A percentile compares a stretch with the other conserved stretches of the same genome.
phyloP scores from a whole-genome alignment of 2,888 invertebrate genomes.

The Spatulosminthurus flaviceps region DNA sequence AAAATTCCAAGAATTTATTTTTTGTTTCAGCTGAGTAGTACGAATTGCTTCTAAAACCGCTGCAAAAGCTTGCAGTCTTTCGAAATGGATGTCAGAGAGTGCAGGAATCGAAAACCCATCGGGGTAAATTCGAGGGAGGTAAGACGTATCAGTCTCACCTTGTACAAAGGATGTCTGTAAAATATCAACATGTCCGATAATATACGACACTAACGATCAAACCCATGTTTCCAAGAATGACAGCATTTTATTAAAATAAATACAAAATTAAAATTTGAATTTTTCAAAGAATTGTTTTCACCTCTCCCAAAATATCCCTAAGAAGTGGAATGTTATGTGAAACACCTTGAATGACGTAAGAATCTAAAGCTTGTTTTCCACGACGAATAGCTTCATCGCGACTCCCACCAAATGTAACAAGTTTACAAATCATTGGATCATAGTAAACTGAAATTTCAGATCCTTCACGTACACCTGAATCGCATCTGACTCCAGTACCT shows the following conservation, averaged over 20 bases:
- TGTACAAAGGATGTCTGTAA: conserved; percentile 65
- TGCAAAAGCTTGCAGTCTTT: conserved; percentile 57
- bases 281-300: conserved; percentile 1
- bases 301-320: conserved; percentile 72
- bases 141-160: conserved; percentile 73
- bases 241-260: no score
- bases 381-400: conserved; percentile 70
- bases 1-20: conserved; percentile 56
- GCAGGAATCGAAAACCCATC: conserved; percentile 68
- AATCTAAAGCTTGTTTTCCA: conserved; percentile 72
- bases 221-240: no score
- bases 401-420: conserved; percentile 72
- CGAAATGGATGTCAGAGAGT: conserved; percentile 54
- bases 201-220: no score
- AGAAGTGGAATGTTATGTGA: conserved; percentile 74
- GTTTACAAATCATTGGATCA: conserved; percentile 77
- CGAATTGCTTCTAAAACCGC: conserved; percentile 58
- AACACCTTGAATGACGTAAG: conserved; percentile 70
- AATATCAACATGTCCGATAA: no score
- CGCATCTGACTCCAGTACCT: conserved; percentile 70
- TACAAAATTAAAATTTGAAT: no score
- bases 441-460: conserved; percentile 76
- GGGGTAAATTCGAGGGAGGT: conserved; percentile 71
- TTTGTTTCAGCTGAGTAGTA: conserved; percentile 51
- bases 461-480: conserved; percentile 75